Percentiles rank a stretch among this genome's conserved stretches.
These are phyloP conservation scores for Sebastes minor DNA, from an alignment of 2,797 vertebrate genomes.

Conservation along the genomic window DNA sequence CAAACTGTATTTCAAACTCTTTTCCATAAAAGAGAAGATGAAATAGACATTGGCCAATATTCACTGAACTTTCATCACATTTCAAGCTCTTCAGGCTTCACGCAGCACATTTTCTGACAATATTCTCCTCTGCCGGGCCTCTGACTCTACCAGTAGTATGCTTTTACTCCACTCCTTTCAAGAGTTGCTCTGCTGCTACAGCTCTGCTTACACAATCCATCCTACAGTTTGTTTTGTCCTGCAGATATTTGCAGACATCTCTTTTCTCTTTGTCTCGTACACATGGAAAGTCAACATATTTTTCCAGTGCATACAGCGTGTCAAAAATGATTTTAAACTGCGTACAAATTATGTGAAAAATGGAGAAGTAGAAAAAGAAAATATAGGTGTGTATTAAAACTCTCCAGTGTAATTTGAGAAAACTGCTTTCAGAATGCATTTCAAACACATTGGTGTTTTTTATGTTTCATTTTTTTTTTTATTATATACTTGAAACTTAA, in stretches of 20 bases:
- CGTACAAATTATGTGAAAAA: neutral
- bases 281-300: neutral
- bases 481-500: neutral
- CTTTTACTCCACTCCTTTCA: neutral
- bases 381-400: neutral
- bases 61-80: neutral
- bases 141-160: neutral
- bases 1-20: neutral
- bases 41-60: neutral
- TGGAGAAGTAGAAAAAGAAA: neutral
- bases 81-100: neutral
- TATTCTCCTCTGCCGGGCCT: neutral
- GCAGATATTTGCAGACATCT: slow-evolving; percentile 12
- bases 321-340: neutral
- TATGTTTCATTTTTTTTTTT: neutral
- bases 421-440: slow-evolving; percentile 20
- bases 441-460: neutral
- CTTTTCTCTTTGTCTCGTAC: neutral
- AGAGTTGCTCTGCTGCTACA: slow-evolving; percentile 11
- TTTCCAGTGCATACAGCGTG: slow-evolving; percentile 20
- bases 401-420: slow-evolving; percentile 35
- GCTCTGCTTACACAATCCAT: slow-evolving; percentile 13
- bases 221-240: slow-evolving; percentile 9
- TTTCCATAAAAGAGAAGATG: neutral
- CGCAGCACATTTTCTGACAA: neutral